These are phyloP conservation scores for Baronia brevicornis DNA, from an alignment of 2,888 invertebrate genomes.

Conservation along the genomic window DNA sequence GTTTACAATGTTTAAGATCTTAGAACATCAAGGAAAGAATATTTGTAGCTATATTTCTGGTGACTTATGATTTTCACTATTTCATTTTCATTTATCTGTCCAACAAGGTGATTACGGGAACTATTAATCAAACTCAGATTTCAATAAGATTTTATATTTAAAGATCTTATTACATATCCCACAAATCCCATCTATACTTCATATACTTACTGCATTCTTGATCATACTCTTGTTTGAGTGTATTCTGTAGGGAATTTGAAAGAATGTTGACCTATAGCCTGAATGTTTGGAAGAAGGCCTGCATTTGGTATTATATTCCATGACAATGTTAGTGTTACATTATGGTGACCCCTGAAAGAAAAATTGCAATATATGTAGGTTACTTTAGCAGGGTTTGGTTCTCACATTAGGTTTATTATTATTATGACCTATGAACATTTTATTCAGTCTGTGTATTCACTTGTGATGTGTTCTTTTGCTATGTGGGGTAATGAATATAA, in stretches of 20 bases:
- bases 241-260: constrained; percentile 95
- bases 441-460: no score
- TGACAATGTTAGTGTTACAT: constrained; percentile 94
- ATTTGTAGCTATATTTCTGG: no score
- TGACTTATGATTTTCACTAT: no score
- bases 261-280: constrained; percentile 86
- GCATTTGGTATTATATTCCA: constrained; percentile 99
- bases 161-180: constrained; percentile 35
- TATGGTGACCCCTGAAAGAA: constrained; percentile 88
- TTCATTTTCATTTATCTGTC: constrained; percentile 5
- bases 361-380: constrained; percentile 19
- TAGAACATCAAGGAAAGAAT: no score
- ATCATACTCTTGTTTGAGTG: constrained; percentile 76
- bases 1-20: no score
- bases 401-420: background rate
- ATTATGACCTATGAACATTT: no score
- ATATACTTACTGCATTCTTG: constrained; percentile 21
- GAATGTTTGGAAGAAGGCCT: constrained; percentile 92
- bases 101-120: no score
- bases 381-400: no score
- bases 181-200: constrained; percentile 21
- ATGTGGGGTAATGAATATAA: no score
- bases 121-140: constrained; percentile 31
- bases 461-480: no score
- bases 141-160: constrained; percentile 35